Conservation (phyloP, 1,140 invertebrate genomes). For the Drosophila tsacasi region DNA sequence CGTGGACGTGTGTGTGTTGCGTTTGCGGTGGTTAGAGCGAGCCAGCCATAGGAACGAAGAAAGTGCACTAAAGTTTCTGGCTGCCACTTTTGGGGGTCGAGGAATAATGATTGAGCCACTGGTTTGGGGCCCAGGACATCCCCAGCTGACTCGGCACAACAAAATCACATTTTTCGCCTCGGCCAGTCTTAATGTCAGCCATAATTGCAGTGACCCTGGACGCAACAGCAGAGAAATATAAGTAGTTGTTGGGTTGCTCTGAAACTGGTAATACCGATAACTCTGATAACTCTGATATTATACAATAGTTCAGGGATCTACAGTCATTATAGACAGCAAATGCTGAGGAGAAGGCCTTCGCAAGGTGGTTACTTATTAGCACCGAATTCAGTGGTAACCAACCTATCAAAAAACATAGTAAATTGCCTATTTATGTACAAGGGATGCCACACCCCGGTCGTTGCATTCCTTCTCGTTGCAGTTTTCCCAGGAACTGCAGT, state of each 20-base stretch:
- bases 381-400: not conserved
- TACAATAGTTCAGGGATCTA: not conserved
- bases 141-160: conserved; percentile 50
- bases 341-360: too few species aligned
- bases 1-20: conserved; percentile 20
- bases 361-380: not conserved
- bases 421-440: conserved; percentile 78
- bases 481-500: conserved; percentile 63
- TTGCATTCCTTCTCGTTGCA: conserved; percentile 41
- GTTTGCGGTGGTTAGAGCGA: conserved; percentile 37
- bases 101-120: conserved; percentile 38
- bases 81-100: conserved; percentile 31
- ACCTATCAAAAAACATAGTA: conserved; percentile 57
- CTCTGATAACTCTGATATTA: not conserved
- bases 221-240: not conserved
- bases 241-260: not conserved
- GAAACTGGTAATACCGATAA: not conserved
- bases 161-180: conserved; percentile 42
- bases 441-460: conserved; percentile 27
- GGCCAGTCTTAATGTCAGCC: conserved; percentile 47
- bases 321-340: not conserved
- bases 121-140: conserved; percentile 24
- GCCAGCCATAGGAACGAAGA: conserved; percentile 68
- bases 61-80: conserved; percentile 66
- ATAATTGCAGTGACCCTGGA: conserved; percentile 7